phyloP scores from a whole-genome alignment of 2,888 invertebrate species.

The Acronicta aceris region DNA sequence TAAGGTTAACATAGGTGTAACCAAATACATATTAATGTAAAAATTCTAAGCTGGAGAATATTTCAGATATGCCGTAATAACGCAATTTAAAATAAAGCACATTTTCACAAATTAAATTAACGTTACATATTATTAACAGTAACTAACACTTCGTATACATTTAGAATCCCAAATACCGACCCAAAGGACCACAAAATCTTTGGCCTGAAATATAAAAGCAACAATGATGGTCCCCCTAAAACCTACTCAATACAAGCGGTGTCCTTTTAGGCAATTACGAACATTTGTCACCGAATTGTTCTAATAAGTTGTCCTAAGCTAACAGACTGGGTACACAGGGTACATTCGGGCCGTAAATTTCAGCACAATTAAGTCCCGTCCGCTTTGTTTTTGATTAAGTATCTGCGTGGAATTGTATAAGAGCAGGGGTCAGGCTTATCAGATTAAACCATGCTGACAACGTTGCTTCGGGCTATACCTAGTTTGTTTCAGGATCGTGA shows the following conservation, averaged over 20 bases:
- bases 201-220: conserved; percentile 26
- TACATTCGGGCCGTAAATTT: conserved; percentile 62
- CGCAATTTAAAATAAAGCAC: too few species aligned
- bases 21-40: too few species aligned
- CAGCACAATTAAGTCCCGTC: conserved; percentile 66
- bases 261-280: conserved; percentile 51
- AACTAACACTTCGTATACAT: too few species aligned
- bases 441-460: conserved; percentile 47
- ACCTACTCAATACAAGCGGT: conserved; percentile 41
- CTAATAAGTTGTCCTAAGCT: conserved; percentile 60
- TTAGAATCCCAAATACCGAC: background rate
- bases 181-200: conserved; percentile 9
- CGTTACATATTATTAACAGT: too few species aligned
- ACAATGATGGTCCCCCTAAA: conserved; percentile 33
- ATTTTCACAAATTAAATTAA: too few species aligned
- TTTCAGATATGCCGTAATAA: too few species aligned
- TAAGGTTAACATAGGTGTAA: too few species aligned
- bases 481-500: conserved; percentile 24
- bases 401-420: conserved; percentile 53
- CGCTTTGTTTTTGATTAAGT: conserved; percentile 72
- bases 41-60: too few species aligned
- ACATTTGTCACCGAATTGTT: conserved; percentile 58
- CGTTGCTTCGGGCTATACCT: conserved; percentile 19
- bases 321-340: conserved; percentile 53
- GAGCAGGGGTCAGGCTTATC: conserved; percentile 42